Conservation (phyloP, 1,140 invertebrate genomes). For the Macrobrachium rosenbergii region DNA sequence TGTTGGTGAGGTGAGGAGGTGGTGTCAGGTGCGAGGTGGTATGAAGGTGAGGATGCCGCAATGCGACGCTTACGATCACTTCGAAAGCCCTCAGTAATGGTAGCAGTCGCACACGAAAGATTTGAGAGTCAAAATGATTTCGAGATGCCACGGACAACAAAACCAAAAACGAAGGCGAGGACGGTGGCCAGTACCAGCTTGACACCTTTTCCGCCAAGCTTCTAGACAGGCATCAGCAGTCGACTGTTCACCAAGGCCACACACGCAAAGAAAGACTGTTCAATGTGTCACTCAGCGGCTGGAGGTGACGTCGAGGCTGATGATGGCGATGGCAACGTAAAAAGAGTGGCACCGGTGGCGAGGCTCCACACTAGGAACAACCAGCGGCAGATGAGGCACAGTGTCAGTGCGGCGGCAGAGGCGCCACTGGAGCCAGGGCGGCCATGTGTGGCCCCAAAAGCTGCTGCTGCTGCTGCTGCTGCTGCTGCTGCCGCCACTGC, state of each 20-base stretch:
- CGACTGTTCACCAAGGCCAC: neutral
- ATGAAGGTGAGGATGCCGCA: slow-evolving; percentile 28
- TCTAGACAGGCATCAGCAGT: too few relatives aligned
- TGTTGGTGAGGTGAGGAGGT: slow-evolving; percentile 4
- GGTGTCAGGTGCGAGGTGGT: slow-evolving; percentile 18
- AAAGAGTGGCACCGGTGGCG: slow-evolving; percentile 36
- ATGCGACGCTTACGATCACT: slow-evolving; percentile 40
- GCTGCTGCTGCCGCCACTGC: too few relatives aligned
- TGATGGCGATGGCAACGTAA: slow-evolving; percentile 28
- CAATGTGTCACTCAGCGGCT: neutral
- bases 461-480: neutral
- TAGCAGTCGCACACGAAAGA: neutral
- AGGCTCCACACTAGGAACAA: neutral
- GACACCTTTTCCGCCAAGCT: too few relatives aligned
- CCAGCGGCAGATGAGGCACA: slow-evolving; percentile 45
- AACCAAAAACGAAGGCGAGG: too few relatives aligned
- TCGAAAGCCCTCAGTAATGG: neutral
- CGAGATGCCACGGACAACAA: too few relatives aligned
- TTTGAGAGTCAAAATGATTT: too few relatives aligned
- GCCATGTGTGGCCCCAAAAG: slow-evolving; percentile 47
- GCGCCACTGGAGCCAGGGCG: slow-evolving; percentile 55
- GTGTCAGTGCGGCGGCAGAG: slow-evolving; percentile 53
- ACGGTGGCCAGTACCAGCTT: too few relatives aligned
- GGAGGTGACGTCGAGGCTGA: slow-evolving; percentile 1
- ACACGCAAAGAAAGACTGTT: neutral